Conservation (phyloP, 2,797 vertebrate species). For the Podargus strigoides region DNA sequence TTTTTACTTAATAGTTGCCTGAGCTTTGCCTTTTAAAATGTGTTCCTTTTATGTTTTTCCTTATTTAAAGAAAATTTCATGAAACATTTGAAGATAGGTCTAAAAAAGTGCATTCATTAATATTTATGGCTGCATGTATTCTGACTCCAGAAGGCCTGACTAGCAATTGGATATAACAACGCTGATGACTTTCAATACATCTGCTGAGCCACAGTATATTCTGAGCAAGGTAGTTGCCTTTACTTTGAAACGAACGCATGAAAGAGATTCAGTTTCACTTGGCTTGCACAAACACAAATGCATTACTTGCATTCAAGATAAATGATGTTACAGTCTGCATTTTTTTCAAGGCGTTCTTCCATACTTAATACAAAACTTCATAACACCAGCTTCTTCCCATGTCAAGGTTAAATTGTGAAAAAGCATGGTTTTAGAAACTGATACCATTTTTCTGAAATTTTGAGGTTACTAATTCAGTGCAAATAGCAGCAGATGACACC, state of each 20-base stretch:
- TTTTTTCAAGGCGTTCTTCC: background rate
- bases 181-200: background rate
- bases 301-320: background rate
- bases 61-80: constrained; percentile 25
- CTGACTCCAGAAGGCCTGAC: background rate
- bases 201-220: constrained; percentile 40
- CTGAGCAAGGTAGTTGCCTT: constrained; percentile 1
- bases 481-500: background rate
- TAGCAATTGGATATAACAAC: background rate
- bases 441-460: background rate
- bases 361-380: background rate
- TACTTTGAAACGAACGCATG: background rate
- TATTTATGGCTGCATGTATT: constrained; percentile 23
- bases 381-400: background rate
- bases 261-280: background rate
- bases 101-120: background rate
- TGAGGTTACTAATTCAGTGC: background rate
- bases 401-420: background rate
- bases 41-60: constrained; percentile 9
- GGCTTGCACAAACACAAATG: background rate
- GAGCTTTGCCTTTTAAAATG: constrained; percentile 42
- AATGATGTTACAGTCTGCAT: background rate
- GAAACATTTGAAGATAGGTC: constrained; percentile 19
- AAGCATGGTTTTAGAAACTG: background rate
- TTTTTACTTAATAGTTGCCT: constrained; percentile 1